Base-by-base conservation (phyloP, 2,797 vertebrate genomes). In the Salmo trutta region DNA sequence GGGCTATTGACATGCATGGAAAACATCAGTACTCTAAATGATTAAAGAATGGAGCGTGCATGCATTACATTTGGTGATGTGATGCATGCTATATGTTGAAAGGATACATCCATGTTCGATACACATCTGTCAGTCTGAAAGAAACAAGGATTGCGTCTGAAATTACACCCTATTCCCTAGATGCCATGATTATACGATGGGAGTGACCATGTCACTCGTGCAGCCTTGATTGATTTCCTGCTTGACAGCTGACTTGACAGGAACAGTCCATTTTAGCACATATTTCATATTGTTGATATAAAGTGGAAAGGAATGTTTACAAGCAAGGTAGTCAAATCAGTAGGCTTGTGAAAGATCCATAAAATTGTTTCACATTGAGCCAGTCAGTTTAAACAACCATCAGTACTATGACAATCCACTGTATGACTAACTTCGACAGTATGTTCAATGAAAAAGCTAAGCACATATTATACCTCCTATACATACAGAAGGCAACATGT, bases 21-120 rank as follows among this genome's bases (percentile, higher is more conserved):
- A 76, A 27, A 81, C 66, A 54, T 80, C 8, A 1, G 70, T 76
- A 81, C 82, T 86, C 71, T 83, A 8, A 36, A 77, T 71, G 68
- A 88, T 86, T 77, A 73, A 82, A 85, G 71, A 74, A 67, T 51
- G n/a, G 56, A 70, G 66, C 14, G 29, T 19, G 19, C 8, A 4
- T 41, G 31, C 5, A 62, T 14, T 19, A 19, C 16, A 31, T 31
- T 31, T 31, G 31, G 41, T 76, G 75, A 27, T 21, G 56, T 21
- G 56, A 21, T 80, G 84, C 52, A 0, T 53, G 64, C 27, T 47
- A 47, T 47, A 59, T 59, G 56, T 59, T 59, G 17, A 59, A 59
- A 59, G 56, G n/a, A 59, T 19, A 59, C 17, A 21, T 19, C 4
- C 19, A 59, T 59, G 56, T 59, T 47, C 10, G 12, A 47, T 47